A percentile compares a stretch with the other conserved stretches of the same genome.
phyloP scores from a whole-genome alignment of 1,140 invertebrate species.

The Coenobita brevimanus region DNA sequence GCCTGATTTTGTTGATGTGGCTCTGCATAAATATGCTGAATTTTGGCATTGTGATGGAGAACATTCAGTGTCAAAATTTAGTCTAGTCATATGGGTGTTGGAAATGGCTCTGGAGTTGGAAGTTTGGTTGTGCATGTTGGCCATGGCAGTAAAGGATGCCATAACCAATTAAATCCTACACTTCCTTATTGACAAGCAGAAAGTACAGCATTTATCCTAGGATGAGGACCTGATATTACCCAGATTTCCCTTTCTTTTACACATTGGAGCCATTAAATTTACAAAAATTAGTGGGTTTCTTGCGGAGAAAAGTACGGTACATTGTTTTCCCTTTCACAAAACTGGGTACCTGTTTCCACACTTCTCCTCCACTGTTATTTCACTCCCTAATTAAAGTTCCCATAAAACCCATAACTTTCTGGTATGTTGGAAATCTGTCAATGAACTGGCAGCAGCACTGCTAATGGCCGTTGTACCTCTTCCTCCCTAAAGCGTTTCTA shows the following conservation, averaged over 20 bases:
- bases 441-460: background rate
- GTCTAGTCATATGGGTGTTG: background rate
- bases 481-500: slow-evolving; percentile 60
- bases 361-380: slow-evolving; percentile 34
- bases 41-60: no score
- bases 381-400: background rate
- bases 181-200: no score
- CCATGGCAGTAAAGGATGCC: background rate
- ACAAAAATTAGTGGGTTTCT: no score
- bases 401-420: background rate
- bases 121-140: slow-evolving; percentile 26
- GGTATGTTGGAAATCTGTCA: background rate
- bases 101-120: slow-evolving; percentile 41
- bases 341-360: background rate
- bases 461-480: slow-evolving; percentile 56
- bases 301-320: background rate
- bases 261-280: no score
- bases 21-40: no score
- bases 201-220: no score
- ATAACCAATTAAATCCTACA: no score
- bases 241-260: no score
- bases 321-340: background rate
- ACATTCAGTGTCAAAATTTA: no score
- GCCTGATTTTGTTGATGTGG: no score
- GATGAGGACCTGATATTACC: no score